Percentiles rank a stretch among this genome's conserved stretches.
These are phyloP conservation scores for Charanyca ferruginea DNA, from an alignment of 2,888 invertebrate species.

Conservation along the genomic window DNA sequence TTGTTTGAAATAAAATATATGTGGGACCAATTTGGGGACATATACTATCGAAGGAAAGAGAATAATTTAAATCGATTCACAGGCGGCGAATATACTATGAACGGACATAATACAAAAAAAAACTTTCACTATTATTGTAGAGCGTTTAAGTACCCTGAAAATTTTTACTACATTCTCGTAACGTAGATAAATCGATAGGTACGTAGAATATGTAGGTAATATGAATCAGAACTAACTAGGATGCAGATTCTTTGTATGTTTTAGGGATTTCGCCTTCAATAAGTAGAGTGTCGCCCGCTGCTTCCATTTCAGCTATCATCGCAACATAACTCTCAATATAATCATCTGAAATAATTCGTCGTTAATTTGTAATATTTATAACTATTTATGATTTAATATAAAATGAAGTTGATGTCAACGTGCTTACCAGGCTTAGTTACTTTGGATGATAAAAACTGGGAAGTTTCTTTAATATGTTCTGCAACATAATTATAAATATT, in stretches of 20 bases:
- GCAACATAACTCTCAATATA: constrained; percentile 81
- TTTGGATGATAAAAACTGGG: constrained; percentile 77
- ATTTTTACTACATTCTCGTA: too few species aligned
- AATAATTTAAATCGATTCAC: too few species aligned
- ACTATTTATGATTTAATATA: not conserved
- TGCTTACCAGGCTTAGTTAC: constrained; percentile 81
- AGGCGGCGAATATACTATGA: too few species aligned
- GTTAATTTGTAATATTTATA: not conserved
- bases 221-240: constrained; percentile 74
- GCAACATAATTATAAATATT: constrained; percentile 37
- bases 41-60: too few species aligned
- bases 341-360: constrained; percentile 71
- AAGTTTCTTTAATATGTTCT: constrained; percentile 80
- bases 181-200: too few species aligned
- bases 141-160: too few species aligned
- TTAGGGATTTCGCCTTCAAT: constrained; percentile 80
- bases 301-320: constrained; percentile 82
- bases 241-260: constrained; percentile 78
- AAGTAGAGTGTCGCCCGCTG: constrained; percentile 74
- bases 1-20: too few species aligned
- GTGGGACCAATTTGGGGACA: too few species aligned
- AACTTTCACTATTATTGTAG: too few species aligned
- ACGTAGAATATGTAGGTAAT: not conserved
- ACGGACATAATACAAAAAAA: too few species aligned
- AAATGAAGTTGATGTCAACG: not conserved